These are phyloP conservation scores for Cichladusa arquata DNA, from an alignment of 2,113 vertebrate species.

Conservation along the genomic window DNA sequence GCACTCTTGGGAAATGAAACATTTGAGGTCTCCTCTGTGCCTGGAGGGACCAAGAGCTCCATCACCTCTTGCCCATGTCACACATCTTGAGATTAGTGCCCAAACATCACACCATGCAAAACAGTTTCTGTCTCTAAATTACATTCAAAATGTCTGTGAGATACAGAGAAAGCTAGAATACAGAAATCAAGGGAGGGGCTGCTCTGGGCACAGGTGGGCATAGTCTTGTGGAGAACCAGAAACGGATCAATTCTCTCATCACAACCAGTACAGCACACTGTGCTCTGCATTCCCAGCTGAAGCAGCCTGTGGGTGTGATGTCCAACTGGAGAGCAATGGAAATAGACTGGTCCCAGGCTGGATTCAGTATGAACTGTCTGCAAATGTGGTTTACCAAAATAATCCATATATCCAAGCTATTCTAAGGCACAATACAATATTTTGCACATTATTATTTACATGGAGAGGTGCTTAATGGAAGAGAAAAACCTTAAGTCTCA, in stretches of 20 bases:
- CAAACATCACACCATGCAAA: not conserved
- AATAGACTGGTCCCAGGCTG: not conserved
- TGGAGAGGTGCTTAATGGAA: not conserved
- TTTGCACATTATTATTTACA: not conserved
- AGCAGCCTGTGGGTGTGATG: not conserved
- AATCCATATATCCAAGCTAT: not conserved
- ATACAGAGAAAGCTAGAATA: not conserved
- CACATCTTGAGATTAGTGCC: not conserved
- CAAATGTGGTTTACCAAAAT: not conserved
- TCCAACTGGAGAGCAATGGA: not conserved
- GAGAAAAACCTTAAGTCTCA: not conserved
- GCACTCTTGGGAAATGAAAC: accelerated
- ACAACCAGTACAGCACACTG: not conserved
- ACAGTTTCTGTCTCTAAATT: not conserved
- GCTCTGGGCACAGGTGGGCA: not conserved
- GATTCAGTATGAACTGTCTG: not conserved
- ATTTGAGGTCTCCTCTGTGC: not conserved
- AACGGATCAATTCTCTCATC: not conserved
- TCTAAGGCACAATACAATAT: not conserved
- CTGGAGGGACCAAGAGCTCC: not conserved
- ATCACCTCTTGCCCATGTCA: accelerated
- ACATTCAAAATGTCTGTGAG: not conserved
- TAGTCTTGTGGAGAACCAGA: accelerated
- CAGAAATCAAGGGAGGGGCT: not conserved
- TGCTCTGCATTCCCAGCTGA: not conserved